A percentile compares a stretch with the other conserved stretches of the same genome.
phyloP scores from a whole-genome alignment of 1,140 invertebrate genomes.

The Brachionus angularis region DNA sequence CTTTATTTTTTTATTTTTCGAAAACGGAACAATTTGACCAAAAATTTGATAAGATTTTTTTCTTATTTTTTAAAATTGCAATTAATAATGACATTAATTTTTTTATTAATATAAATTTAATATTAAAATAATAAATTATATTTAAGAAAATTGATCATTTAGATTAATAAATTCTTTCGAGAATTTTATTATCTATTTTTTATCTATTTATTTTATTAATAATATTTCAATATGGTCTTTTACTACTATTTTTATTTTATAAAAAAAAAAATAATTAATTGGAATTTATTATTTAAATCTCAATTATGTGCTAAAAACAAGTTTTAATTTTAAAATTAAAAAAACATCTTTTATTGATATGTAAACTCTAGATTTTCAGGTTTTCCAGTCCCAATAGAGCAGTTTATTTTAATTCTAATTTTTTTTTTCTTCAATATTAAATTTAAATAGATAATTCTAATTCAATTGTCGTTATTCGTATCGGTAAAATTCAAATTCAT shows the following conservation, averaged over 20 bases:
- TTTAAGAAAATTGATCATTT: neutral
- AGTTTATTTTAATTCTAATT: no score
- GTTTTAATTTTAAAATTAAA: neutral
- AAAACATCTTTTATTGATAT: no score
- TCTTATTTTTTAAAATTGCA: neutral
- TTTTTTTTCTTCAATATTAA: no score
- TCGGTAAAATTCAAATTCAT: no score
- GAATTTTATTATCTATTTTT: constrained; percentile 37
- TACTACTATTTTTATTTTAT: neutral
- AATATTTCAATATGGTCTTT: constrained; percentile 36
- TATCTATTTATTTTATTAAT: constrained; percentile 31
- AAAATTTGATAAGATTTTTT: no score
- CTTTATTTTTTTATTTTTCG: neutral
- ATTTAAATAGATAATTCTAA: no score
- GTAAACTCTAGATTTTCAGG: no score
- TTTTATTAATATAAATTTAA: constrained; percentile 23
- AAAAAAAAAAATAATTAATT: constrained; percentile 32
- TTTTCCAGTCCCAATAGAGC: no score
- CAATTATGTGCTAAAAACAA: constrained; percentile 25
- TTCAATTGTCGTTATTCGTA: no score
- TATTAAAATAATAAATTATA: neutral
- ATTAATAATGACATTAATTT: constrained; percentile 25
- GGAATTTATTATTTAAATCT: constrained; percentile 31
- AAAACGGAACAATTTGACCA: no score
- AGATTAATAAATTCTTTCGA: constrained; percentile 5